Evolutionary conservation across 2,113 vertebrate genomes (phyloP).

Genomic region (Catharus minimus): DNA sequence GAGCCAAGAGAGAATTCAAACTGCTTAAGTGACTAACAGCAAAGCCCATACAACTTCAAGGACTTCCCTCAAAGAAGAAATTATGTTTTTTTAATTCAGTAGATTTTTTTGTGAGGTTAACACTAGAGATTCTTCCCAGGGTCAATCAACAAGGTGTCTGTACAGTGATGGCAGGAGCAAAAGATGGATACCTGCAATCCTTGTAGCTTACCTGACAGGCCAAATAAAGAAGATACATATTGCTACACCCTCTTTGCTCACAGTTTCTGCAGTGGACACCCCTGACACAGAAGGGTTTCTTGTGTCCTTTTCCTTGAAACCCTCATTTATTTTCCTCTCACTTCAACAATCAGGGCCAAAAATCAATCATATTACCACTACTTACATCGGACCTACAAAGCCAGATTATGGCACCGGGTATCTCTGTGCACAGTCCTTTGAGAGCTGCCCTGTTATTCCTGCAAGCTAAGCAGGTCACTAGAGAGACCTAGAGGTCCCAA

Average conservation of each 20-base stretch:
- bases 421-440: neutral
- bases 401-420: neutral
- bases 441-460: constrained; percentile 40
- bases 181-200: neutral
- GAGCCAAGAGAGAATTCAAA: neutral
- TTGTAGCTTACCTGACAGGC: accelerated
- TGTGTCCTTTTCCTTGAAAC: neutral
- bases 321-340: neutral
- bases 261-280: neutral
- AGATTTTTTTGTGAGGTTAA: neutral
- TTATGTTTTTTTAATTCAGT: neutral
- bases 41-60: neutral
- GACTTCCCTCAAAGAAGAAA: neutral
- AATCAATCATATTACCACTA: neutral
- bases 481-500: constrained; percentile 45
- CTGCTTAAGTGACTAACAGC: neutral
- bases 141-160: neutral
- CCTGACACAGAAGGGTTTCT: accelerated
- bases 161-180: neutral
- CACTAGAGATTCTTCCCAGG: neutral
- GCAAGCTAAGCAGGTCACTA: constrained; percentile 52
- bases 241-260: neutral
- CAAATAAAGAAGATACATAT: neutral
- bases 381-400: neutral
- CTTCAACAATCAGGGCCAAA: neutral